Conservation (phyloP, 2,113 vertebrate species). For the Chloropsis cyanopogon region DNA sequence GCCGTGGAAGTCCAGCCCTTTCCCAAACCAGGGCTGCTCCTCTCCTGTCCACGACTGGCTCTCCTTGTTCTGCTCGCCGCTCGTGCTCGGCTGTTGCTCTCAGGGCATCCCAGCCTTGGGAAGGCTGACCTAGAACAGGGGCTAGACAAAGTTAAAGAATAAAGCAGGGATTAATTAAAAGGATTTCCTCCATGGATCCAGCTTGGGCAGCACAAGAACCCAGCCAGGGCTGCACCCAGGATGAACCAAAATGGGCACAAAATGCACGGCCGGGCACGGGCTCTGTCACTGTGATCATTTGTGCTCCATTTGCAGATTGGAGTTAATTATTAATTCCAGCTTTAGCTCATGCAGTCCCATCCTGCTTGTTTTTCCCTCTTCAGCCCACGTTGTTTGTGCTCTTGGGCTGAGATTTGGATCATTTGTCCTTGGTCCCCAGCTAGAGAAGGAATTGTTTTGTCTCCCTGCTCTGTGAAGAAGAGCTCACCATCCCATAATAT, state of each 20-base stretch:
- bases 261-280: no score
- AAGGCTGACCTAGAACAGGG: neutral
- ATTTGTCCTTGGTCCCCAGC: neutral
- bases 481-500: neutral
- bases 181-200: neutral
- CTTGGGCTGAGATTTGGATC: neutral
- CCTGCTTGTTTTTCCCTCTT: neutral
- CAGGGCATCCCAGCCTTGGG: neutral
- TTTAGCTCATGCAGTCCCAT: neutral
- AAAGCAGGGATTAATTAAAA: neutral
- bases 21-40: neutral
- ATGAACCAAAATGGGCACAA: neutral
- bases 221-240: neutral
- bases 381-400: neutral
- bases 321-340: neutral
- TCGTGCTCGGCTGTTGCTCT: neutral
- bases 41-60: neutral
- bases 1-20: neutral
- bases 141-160: rapidly evolving
- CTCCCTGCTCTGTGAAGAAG: neutral
- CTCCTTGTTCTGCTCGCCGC: neutral
- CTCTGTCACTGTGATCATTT: neutral
- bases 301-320: neutral
- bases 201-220: neutral
- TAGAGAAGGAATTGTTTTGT: neutral